phyloP scores from a whole-genome alignment of 2,888 invertebrate species.

The Andrena bucephala region DNA sequence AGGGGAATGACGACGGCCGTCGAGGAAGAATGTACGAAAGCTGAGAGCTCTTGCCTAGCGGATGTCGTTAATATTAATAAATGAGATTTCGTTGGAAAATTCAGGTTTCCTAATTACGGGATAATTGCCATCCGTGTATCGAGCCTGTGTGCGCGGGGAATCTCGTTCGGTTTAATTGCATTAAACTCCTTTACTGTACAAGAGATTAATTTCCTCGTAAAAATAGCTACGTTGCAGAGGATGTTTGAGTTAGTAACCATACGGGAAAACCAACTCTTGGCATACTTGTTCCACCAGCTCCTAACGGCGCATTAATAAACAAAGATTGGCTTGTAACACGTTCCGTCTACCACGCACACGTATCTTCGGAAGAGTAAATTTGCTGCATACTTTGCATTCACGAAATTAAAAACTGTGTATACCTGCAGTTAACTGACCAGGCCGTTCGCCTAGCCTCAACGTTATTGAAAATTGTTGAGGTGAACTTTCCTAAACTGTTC shows the following conservation, averaged over 20 bases:
- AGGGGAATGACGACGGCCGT: neutral
- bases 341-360: too few relatives aligned
- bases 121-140: slow-evolving; percentile 43
- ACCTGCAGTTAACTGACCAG: too few relatives aligned
- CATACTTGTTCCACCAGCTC: neutral
- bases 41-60: slow-evolving; percentile 59
- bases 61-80: slow-evolving; percentile 79
- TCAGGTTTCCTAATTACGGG: slow-evolving; percentile 48
- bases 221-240: slow-evolving; percentile 14
- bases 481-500: too few relatives aligned
- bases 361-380: too few relatives aligned
- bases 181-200: slow-evolving; percentile 12
- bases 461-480: too few relatives aligned
- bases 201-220: slow-evolving; percentile 39
- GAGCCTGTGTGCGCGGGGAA: neutral
- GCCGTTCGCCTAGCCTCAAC: too few relatives aligned
- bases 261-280: neutral
- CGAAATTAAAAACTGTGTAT: too few relatives aligned
- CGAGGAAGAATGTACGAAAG: slow-evolving; percentile 12
- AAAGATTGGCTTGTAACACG: neutral
- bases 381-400: too few relatives aligned
- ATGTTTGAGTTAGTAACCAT: slow-evolving; percentile 4
- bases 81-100: slow-evolving; percentile 40
- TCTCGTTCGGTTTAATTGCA: slow-evolving; percentile 22
- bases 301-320: slow-evolving; percentile 1